Evolutionary conservation across 2,797 vertebrate genomes (phyloP), one percentile per base, ranked within the genome.

Genomic region (Rhyacichthys aspro): DNA sequence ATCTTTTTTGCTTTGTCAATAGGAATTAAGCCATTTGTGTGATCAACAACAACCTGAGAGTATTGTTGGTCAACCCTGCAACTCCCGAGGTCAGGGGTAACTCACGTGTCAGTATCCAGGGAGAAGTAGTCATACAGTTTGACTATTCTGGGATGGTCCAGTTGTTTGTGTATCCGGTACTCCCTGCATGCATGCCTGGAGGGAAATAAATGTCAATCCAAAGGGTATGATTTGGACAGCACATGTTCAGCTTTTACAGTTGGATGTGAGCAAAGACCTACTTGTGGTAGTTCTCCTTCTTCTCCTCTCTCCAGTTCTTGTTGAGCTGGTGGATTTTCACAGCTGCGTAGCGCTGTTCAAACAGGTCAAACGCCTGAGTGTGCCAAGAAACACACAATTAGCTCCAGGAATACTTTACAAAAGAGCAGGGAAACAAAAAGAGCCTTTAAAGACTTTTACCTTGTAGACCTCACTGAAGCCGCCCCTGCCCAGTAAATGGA

Each of bases 381-480:
- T 4, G 63, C 65, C 32, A 41, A 60, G 37, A 76, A 34, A 58
- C 61, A 52, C 17, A 17, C 39, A 34, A 58, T 53, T n/a, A 45
- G 55, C 48, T 59, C 12, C 5, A 37, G 16, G 37, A 15, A 32
- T 3, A 11, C 16, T 44, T 33, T 9, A 15, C 2, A 11, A n/a
- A 19, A 15, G 18, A 32, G 61, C 11, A 23, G 8, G 54, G 10
- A 9, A 14, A 1, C 8, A 8, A 10, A 5, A 15, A 7, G 19
- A 12, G 15, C 16, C 8, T 14, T 11, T 6, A 8, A 7, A 44
- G 23, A 55, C 5, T 0, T n/a, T 59, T 78, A 94, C 98, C 96
- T 99, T 99, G 79, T 98, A 99, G 54, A 99, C 98, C 93, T 99
- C 97, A 90, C 98, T 99, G 92, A 99, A 99, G 90, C 98, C 98